phyloP scores from a whole-genome alignment of 2,113 vertebrate species.

The Amphilophus citrinellus region DNA sequence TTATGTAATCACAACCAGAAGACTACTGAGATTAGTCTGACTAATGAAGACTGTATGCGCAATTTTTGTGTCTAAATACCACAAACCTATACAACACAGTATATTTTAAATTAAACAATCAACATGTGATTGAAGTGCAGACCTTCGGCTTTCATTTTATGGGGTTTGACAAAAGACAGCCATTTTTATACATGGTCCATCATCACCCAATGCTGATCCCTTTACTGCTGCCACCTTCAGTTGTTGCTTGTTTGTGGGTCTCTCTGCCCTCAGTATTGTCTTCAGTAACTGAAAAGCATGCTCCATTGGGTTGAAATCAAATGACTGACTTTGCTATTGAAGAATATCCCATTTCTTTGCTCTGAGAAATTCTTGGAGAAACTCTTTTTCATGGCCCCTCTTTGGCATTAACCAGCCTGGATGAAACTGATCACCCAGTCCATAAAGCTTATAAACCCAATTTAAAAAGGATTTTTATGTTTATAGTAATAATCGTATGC shows the following conservation, averaged over 20 bases:
- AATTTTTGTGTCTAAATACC: neutral
- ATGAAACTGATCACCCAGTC: neutral
- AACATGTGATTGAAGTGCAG: neutral
- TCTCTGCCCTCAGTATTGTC: neutral
- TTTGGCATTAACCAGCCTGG: neutral
- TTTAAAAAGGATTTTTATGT: too few species aligned
- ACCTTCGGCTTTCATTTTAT: neutral
- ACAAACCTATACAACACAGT: rapidly evolving
- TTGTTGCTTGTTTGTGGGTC: neutral
- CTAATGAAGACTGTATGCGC: neutral
- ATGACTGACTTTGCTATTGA: too few species aligned
- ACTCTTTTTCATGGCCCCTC: too few species aligned
- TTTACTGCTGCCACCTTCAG: neutral
- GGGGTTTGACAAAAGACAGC: rapidly evolving
- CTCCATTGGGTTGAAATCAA: neutral
- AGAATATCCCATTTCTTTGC: too few species aligned
- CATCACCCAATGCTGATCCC: rapidly evolving
- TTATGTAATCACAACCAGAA: neutral
- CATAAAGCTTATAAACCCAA: neutral
- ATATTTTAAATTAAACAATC: neutral
- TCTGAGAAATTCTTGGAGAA: too few species aligned
- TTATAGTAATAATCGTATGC: too few species aligned
- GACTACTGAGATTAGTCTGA: neutral
- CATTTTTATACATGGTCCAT: rapidly evolving
- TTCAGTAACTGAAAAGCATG: neutral